These are phyloP conservation scores for Platichthys stellatus DNA, from an alignment of 2,113 vertebrate genomes.

Conservation along the genomic window DNA sequence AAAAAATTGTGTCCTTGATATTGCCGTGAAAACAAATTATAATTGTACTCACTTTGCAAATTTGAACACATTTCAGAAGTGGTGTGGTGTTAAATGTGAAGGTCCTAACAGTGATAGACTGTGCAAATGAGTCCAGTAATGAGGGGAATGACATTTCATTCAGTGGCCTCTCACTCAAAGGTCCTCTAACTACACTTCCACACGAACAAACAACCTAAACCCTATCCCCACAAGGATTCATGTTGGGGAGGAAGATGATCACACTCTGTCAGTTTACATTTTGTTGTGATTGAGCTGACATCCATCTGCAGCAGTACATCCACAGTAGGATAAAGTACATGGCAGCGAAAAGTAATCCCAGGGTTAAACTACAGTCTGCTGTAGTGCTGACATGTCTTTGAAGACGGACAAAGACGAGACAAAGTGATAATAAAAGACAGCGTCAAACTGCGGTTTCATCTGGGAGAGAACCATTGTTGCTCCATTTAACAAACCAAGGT, in stretches of 20 bases:
- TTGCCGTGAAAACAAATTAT: not conserved
- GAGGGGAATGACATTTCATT: slow-evolving; percentile 54
- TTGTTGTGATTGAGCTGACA: slow-evolving; percentile 45
- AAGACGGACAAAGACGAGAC: slow-evolving; percentile 57
- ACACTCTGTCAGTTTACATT: slow-evolving; percentile 57
- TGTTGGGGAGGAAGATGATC: slow-evolving; percentile 39
- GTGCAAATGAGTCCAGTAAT: slow-evolving; percentile 49
- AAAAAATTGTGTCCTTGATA: not conserved
- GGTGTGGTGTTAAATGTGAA: slow-evolving; percentile 15
- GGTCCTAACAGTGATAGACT: slow-evolving; percentile 22
- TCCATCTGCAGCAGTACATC: slow-evolving; percentile 31
- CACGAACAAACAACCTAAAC: slow-evolving; percentile 48
- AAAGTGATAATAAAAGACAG: slow-evolving; percentile 56
- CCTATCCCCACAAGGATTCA: slow-evolving; percentile 36
- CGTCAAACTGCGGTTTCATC: slow-evolving; percentile 56
- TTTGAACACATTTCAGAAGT: not conserved
- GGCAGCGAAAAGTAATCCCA: slow-evolving; percentile 62
- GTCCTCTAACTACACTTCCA: slow-evolving; percentile 53
- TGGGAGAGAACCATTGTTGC: slow-evolving; percentile 46
- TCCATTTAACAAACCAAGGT: slow-evolving; percentile 69
- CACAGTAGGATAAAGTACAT: slow-evolving; percentile 35
- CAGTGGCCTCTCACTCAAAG: slow-evolving; percentile 39
- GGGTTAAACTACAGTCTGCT: slow-evolving; percentile 63
- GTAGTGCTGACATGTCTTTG: slow-evolving; percentile 49
- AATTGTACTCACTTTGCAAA: not conserved